Conservation (phyloP, 2,797 vertebrate genomes). For the Microctenopoma stevenorrisi region DNA sequence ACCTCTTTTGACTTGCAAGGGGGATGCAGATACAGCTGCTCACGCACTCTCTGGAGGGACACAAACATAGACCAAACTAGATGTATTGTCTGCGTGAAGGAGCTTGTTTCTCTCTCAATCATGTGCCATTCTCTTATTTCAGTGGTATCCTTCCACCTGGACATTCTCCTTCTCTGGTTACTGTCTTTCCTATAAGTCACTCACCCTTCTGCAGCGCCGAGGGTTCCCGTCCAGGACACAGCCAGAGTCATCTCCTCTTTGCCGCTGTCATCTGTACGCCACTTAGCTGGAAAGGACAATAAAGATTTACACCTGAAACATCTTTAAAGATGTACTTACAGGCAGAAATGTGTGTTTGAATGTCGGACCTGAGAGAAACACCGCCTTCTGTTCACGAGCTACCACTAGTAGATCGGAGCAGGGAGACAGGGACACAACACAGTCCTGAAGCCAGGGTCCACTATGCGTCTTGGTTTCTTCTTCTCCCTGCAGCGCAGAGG, state of each 20-base stretch:
- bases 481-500: conserved; percentile 78
- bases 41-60: conserved; percentile 88
- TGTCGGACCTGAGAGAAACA: conserved; percentile 91
- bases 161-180: too few species aligned
- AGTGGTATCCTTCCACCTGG: background rate
- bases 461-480: conserved; percentile 82
- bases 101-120: background rate
- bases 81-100: background rate
- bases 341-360: background rate
- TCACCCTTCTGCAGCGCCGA: conserved; percentile 93
- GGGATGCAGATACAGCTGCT: conserved; percentile 94
- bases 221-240: conserved; percentile 92
- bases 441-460: conserved; percentile 92
- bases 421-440: conserved; percentile 93
- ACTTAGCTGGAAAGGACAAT: conserved; percentile 83
- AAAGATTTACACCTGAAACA: background rate
- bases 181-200: conserved; percentile 32
- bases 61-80: conserved; percentile 17
- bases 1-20: conserved; percentile 98
- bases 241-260: conserved; percentile 95
- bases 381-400: conserved; percentile 92
- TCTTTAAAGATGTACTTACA: background rate
- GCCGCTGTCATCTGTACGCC: conserved; percentile 90
- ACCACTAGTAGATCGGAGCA: conserved; percentile 95
- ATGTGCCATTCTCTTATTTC: background rate